Evolutionary conservation across 2,113 vertebrate species (phyloP).

Genomic region (Ranitomeya variabilis): DNA sequence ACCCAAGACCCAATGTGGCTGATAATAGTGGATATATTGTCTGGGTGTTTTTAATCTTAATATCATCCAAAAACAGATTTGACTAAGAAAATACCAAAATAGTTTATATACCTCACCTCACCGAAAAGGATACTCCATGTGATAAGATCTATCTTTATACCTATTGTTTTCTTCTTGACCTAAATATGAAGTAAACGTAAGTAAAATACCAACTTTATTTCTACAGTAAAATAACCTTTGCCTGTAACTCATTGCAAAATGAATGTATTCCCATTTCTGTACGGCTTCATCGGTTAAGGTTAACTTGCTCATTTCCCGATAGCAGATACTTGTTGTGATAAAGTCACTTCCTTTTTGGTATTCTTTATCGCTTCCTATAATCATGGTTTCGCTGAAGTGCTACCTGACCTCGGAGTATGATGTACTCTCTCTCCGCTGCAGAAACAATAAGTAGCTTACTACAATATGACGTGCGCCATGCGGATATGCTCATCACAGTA

Average conservation of each 20-base stretch:
- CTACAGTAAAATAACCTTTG: not conserved
- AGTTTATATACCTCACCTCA: too few relatives aligned
- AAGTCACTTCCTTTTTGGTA: constrained; percentile 6
- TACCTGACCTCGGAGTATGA: not conserved
- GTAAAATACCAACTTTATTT: not conserved
- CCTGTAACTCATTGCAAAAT: not conserved
- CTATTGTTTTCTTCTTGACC: not conserved
- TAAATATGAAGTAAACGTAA: not conserved
- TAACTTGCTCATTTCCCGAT: not conserved
- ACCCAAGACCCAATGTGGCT: not conserved
- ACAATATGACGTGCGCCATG: not conserved
- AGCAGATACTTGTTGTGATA: not conserved
- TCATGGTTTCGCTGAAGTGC: not conserved
- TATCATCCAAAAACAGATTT: not conserved
- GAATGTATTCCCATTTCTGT: constrained; percentile 1
- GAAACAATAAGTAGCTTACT: not conserved
- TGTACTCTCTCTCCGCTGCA: not conserved
- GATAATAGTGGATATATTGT: not conserved
- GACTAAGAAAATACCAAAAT: not conserved
- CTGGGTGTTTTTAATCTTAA: not conserved
- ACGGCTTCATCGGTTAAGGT: not conserved
- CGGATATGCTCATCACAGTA: not conserved
- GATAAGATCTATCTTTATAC: not conserved
- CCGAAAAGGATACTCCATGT: not conserved
- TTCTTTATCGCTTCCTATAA: constrained; percentile 18